Evolutionary conservation across 2,888 invertebrate genomes (phyloP), one percentile per base, ranked within the genome.

Genomic region (Cataglyphis rosenhaueri): DNA sequence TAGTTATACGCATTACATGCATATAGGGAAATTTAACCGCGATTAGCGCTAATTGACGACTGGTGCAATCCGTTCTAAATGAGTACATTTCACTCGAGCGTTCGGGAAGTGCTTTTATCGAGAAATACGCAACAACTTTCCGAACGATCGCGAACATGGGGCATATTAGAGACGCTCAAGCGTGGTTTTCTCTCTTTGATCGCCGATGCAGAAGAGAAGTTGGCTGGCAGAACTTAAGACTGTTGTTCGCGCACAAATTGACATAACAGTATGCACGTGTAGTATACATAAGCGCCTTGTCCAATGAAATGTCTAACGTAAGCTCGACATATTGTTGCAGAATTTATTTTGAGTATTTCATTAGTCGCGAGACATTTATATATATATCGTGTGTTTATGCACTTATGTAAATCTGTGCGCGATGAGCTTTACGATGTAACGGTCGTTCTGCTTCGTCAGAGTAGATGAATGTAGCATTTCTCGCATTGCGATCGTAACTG

Each of bases 391-490:
- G 57, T 41, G 78, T 21, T 78, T 70, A 32, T 78, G 35, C 59
- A 70, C 32, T 70, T 70, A 66, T 21, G 29, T 76, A 79, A 70
- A 79, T 79, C 70, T 79, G 59, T 79, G 68, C 59, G 65, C 41
- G 68, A 41, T 59, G 59, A 70, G 32, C 78, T 70, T 79, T 68
- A 71, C 86, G 88, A 90, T 91, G 91, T 93, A 94, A 93, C 93
- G 94, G 94, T 92, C 91, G 93, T 94, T 94, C 92, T 93, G 94
- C 93, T 93, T 93, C 91, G 93, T 89, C 93, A 93, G 91, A 91
- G 91, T 91, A 91, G 92, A 93, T 92, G 94, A 94, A 92, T 93
- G 93, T 86, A 92, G 91, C 92, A 92, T 94, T 94, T 94, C 92
- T 91, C 92, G 91, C 89, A 93, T 92, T 92, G 92, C 91, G 90